Evolutionary conservation across 2,888 invertebrate genomes (phyloP), one percentile per base, ranked within the genome.

Genomic region (Resseliella maxima): DNA sequence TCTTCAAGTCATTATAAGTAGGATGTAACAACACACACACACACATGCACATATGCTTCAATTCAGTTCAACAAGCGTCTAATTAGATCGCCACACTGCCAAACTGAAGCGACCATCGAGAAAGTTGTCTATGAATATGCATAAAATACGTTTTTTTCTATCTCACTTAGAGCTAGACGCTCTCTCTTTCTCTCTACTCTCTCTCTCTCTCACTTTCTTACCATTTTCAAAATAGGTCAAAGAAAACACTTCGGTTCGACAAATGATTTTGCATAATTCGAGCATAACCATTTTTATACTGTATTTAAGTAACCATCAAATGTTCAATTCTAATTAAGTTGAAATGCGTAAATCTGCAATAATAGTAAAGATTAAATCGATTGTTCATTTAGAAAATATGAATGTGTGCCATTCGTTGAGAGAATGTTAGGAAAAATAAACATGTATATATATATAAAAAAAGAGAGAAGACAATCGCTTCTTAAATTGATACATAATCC

Each of bases 201-300:
- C n/a, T n/a, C n/a, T n/a, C n/a, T n/a, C n/a, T n/a, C n/a, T n/a
- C n/a, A n/a, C n/a, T n/a, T n/a, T n/a, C 59, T 24, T 59, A 59
- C 2, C 59, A 59, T 59, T 59, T 59, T 59, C n/a, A n/a, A n/a
- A 59, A 24, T 59, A 27, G 59, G 59, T 59, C n/a, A 12, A 59
- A 27, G 24, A 59, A 59, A n/a, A 27, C 27, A 24, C 12, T 12
- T 41, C 15, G 59, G 24, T 72, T 72, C 72, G 72, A 72, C 31
- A 31, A 72, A 59, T 59, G 59, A 59, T n/a, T 59, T 59, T 59
- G 72, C 72, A 72, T 72, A 72, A 72, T 72, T 72, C 18, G 24
- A 24, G 15, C 24, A 59, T 15, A 59, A n/a, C 24, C 21, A 59
- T 59, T 27, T 41, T 24, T 59, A 27, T 59, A 5, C 59, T 59